Evolutionary conservation across 1,140 invertebrate species (phyloP).

Genomic region (Macrosteles quadrilineatus): DNA sequence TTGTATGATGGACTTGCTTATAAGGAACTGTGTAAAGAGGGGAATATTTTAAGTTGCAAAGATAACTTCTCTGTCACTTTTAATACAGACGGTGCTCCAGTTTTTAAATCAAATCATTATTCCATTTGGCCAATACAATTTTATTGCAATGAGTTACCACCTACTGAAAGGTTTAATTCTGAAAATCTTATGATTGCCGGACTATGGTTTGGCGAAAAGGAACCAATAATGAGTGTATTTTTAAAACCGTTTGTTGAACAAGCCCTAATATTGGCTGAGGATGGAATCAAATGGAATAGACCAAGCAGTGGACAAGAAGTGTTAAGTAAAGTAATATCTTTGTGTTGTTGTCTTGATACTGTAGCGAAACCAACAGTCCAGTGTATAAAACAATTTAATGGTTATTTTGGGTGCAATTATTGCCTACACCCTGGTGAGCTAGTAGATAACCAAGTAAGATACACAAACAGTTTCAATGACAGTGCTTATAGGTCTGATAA

Average conservation of each 20-base stretch:
- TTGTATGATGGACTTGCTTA: neutral
- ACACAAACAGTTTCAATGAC: neutral
- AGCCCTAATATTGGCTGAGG: neutral
- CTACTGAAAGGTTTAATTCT: neutral
- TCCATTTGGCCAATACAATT: neutral
- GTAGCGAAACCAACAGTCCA: neutral
- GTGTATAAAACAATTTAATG: neutral
- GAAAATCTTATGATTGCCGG: neutral
- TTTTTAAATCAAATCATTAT: neutral
- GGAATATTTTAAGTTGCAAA: neutral
- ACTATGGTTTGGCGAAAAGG: neutral
- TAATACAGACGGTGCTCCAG: neutral
- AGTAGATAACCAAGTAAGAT: neutral
- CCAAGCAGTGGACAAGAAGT: neutral
- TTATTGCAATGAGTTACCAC: neutral
- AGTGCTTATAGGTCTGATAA: neutral
- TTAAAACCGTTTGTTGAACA: neutral
- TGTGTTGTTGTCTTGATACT: neutral
- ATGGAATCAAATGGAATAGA: neutral
- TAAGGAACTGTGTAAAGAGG: neutral
- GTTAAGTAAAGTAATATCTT: neutral
- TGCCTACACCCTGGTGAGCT: neutral
- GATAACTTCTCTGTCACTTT: neutral
- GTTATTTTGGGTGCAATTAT: neutral
- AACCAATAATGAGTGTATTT: neutral